A percentile compares a stretch with the other conserved stretches of the same genome.
These are phyloP conservation scores for Entosphenus tridentatus DNA, from an alignment of 2,113 vertebrate species.

Conservation along the genomic window DNA sequence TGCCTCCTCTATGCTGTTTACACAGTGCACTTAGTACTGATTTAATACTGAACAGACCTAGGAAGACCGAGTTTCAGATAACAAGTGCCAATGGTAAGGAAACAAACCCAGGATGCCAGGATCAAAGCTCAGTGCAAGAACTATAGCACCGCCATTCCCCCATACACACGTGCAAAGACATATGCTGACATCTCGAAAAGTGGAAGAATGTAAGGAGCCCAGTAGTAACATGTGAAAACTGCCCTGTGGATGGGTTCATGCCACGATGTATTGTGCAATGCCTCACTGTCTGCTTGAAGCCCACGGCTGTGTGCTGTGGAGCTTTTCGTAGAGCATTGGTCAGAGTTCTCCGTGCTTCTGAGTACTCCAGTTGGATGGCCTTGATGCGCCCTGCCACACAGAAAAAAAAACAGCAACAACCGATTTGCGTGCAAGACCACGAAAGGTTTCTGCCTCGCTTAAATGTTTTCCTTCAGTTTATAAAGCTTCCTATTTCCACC, in stretches of 20 bases:
- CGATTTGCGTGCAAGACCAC: too few relatives aligned
- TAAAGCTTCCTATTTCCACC: not conserved
- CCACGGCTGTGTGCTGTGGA: constrained; percentile 78
- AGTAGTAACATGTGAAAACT: not conserved
- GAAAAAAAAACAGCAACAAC: constrained; percentile 7
- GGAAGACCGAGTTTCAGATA: too few relatives aligned
- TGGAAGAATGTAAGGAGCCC: not conserved
- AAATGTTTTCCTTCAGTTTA: not conserved
- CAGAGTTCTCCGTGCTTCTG: constrained; percentile 68
- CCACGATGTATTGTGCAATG: too few relatives aligned
- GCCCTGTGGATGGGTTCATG: too few relatives aligned
- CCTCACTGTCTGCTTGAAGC: constrained; percentile 86
- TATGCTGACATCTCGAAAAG: not conserved
- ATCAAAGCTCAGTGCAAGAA: not conserved
- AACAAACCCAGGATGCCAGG: too few relatives aligned
- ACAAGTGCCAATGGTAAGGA: too few relatives aligned
- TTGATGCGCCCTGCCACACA: constrained; percentile 57
- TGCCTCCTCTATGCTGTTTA: too few relatives aligned
- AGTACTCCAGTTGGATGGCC: constrained; percentile 88
- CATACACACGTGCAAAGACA: not conserved
- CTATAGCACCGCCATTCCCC: not conserved
- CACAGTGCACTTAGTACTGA: too few relatives aligned
- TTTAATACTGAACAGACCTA: too few relatives aligned
- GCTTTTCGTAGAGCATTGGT: constrained; percentile 88
- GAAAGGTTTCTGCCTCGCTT: too few relatives aligned